Evolutionary conservation across 2,113 vertebrate genomes (phyloP), one percentile per base, ranked within the genome.

Genomic region (Corythaixoides concolor): DNA sequence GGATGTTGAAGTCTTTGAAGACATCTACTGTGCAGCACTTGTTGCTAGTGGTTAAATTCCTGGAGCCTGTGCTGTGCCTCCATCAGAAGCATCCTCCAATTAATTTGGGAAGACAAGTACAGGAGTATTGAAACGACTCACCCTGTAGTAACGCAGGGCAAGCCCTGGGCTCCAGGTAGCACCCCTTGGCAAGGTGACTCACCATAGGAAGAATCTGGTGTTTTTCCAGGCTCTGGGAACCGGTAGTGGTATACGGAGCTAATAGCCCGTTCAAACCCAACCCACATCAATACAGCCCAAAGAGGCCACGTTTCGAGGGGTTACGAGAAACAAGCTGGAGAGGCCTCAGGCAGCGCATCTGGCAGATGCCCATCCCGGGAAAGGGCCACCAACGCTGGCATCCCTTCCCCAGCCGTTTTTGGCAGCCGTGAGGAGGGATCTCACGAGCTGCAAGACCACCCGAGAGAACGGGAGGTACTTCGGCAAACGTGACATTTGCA

Each of bases 391-490:
- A 75, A 7, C 0, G 0, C 66, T 33, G 80, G 74, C 35, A 75
- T 56, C 70, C 32, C 66, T 41, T 52, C 55, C 56, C 20, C 43
- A 45, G 56, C 32, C 59, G 1, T 6, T 59, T 22, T 8, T 70
- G 52, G 78, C 63, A 22, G 47, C 64, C 1, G 1, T 2, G 8
- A 28, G 1, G 49, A 79, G 53, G 37, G n/a, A 89, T 15, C 28
- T 62, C 55, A 4, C 22, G 9, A 6, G 39, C 92, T 53, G 10
- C 53, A 17, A 16, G 60, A 37, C 45, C 82, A 41, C 88, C 85
- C 1, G 0, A 53, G 49, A 79, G 85, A 50, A 26, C 0, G 0
- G 26, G 68, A 35, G 21, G 28, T 9, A 4, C 66, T 47, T 49
- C 20, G 8, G 49, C 62, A 70, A 22, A 24, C 2, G 0, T 2